A percentile compares a stretch with the other conserved stretches of the same genome.
phyloP scores from a whole-genome alignment of 2,888 invertebrate genomes.

The Pterostichus madidus region DNA sequence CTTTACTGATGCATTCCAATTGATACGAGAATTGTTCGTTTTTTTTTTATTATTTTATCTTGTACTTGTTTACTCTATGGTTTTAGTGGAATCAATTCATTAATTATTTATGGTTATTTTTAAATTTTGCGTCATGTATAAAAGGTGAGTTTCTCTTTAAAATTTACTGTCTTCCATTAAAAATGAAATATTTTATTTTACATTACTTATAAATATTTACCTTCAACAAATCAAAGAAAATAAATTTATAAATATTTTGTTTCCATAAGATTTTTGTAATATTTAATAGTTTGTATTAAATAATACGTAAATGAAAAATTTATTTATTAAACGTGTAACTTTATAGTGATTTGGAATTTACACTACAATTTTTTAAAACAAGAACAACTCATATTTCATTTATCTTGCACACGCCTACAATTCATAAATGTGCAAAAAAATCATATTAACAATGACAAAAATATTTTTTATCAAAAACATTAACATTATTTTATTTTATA shows the following conservation, averaged over 20 bases:
- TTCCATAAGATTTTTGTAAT: background rate
- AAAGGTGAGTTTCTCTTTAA: background rate
- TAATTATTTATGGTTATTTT: conserved; percentile 18
- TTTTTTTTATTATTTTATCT: conserved; percentile 28
- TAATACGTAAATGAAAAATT: background rate
- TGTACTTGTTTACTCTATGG: conserved; percentile 13
- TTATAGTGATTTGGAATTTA: background rate
- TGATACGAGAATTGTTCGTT: conserved; percentile 40
- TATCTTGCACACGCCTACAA: conserved; percentile 11
- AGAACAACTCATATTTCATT: conserved; percentile 11
- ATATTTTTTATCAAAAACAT: conserved; percentile 6
- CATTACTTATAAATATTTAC: background rate
- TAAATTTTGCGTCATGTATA: conserved; percentile 6
- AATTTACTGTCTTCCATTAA: no score
- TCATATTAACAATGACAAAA: conserved; percentile 8
- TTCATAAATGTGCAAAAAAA: conserved; percentile 11
- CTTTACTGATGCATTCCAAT: conserved; percentile 45
- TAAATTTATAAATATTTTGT: background rate
- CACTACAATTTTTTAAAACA: conserved; percentile 16
- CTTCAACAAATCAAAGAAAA: background rate
- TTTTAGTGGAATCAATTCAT: conserved; percentile 16
- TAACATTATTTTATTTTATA: conserved; percentile 8
- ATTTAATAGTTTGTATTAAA: background rate
- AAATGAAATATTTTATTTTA: no score
- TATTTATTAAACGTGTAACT: background rate